These are phyloP conservation scores for Platanista minor DNA, from an alignment of 2,113 vertebrate genomes.

Conservation along the genomic window DNA sequence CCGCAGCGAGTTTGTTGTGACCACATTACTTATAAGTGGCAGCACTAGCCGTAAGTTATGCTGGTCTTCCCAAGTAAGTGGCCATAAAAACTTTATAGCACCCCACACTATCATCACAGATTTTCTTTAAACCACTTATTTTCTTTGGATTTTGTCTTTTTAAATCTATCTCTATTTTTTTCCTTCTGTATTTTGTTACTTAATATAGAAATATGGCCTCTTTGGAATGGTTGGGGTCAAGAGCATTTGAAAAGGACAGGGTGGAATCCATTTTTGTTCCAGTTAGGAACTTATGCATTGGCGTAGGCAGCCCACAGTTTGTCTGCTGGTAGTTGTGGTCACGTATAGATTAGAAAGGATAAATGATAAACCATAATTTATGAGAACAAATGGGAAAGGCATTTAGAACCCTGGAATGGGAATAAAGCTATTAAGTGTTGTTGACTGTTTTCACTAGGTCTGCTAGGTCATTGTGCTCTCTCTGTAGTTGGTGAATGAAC, in stretches of 20 bases:
- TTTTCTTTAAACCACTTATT: conserved; percentile 67
- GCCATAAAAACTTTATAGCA: conserved; percentile 61
- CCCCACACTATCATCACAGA: conserved; percentile 8
- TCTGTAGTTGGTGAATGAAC: neutral
- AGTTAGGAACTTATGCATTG: conserved; percentile 16
- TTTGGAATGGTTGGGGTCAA: neutral
- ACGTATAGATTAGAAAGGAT: conserved; percentile 9
- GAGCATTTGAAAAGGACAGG: neutral
- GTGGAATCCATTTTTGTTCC: conserved; percentile 42
- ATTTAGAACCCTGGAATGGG: neutral
- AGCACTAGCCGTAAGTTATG: conserved; percentile 52
- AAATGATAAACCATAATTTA: conserved; percentile 11
- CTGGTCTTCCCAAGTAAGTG: conserved; percentile 56
- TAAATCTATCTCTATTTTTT: conserved; percentile 19
- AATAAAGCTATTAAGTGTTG: neutral
- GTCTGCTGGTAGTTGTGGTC: neutral
- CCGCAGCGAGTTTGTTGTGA: conserved; percentile 26
- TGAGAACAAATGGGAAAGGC: neutral
- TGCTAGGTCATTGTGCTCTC: neutral
- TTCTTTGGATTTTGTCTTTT: conserved; percentile 56
- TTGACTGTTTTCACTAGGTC: neutral
- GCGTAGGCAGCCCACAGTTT: neutral
- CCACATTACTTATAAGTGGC: conserved; percentile 46
- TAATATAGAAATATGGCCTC: neutral
- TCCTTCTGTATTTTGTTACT: neutral